Evolutionary conservation across 2,888 invertebrate genomes (phyloP).

Genomic region (Reticulitermes lucifugus): DNA sequence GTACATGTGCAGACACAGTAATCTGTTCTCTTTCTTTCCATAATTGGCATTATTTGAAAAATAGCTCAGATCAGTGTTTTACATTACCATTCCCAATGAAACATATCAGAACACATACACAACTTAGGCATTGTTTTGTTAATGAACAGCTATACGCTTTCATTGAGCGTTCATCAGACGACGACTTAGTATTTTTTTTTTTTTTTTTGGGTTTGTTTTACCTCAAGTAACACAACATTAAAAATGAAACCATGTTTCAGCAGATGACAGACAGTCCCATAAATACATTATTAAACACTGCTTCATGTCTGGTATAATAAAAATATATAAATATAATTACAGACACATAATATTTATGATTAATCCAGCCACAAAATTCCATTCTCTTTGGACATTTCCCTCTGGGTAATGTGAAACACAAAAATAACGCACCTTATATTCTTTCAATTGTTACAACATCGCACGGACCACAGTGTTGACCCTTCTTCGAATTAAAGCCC

Average conservation of each 20-base stretch:
- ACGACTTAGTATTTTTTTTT: conserved; percentile 10
- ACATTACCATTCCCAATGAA: conserved; percentile 21
- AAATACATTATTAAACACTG: conserved; percentile 29
- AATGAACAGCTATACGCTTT: conserved; percentile 40
- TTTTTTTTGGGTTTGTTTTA: conserved; percentile 21
- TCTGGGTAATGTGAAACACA: conserved; percentile 38
- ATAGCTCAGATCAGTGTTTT: conserved; percentile 18
- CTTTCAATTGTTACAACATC: conserved; percentile 26
- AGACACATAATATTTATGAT: conserved; percentile 43
- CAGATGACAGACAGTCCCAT: conserved; percentile 30
- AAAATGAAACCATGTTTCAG: conserved; percentile 41
- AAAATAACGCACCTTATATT: conserved; percentile 45
- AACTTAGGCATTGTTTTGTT: conserved; percentile 47
- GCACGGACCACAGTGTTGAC: conserved; percentile 14
- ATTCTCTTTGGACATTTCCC: conserved; percentile 37
- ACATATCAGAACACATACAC: conserved; percentile 47
- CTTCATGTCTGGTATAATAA: conserved; percentile 44
- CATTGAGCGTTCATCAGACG: conserved; percentile 44
- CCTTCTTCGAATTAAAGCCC: conserved; percentile 29
- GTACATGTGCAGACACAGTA: conserved; percentile 17
- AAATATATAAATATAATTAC: conserved; percentile 49
- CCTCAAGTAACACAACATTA: conserved; percentile 46
- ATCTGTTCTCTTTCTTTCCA: background rate
- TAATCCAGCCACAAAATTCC: conserved; percentile 39
- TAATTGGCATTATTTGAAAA: conserved; percentile 32